These are phyloP conservation scores for Lamellibrachia satsuma DNA, from an alignment of 2,888 invertebrate species.

Conservation along the genomic window DNA sequence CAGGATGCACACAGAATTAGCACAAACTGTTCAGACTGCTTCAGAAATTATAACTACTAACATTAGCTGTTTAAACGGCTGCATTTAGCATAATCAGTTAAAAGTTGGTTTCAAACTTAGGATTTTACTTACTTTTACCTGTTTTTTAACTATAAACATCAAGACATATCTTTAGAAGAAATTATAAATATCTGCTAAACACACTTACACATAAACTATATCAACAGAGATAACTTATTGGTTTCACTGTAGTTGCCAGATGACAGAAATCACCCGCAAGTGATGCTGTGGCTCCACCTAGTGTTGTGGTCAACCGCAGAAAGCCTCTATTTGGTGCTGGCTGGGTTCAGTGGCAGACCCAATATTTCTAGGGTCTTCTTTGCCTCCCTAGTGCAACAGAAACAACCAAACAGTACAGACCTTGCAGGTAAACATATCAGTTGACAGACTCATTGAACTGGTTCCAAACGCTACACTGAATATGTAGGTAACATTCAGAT, in stretches of 20 bases:
- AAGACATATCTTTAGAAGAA: neutral
- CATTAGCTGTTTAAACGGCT: no score
- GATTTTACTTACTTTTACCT: no score
- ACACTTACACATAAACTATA: neutral
- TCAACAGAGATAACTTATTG: neutral
- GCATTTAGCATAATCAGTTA: no score
- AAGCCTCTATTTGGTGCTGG: neutral
- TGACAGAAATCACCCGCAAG: neutral
- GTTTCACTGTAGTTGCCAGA: neutral
- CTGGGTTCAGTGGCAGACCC: neutral
- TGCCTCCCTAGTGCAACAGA: neutral
- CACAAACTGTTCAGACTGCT: no score
- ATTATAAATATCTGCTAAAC: neutral
- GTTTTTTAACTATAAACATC: no score
- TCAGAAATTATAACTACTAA: no score
- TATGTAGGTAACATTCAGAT: no score
- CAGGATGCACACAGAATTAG: no score
- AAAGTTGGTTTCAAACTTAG: no score
- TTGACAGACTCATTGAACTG: no score
- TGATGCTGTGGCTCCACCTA: neutral
- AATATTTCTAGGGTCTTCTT: neutral
- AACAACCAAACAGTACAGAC: neutral
- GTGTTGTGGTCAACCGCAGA: neutral
- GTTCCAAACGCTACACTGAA: no score
- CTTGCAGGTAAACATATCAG: neutral